These are phyloP conservation scores for Psephotus haematonotus DNA, from an alignment of 2,113 vertebrate genomes.

Conservation along the genomic window DNA sequence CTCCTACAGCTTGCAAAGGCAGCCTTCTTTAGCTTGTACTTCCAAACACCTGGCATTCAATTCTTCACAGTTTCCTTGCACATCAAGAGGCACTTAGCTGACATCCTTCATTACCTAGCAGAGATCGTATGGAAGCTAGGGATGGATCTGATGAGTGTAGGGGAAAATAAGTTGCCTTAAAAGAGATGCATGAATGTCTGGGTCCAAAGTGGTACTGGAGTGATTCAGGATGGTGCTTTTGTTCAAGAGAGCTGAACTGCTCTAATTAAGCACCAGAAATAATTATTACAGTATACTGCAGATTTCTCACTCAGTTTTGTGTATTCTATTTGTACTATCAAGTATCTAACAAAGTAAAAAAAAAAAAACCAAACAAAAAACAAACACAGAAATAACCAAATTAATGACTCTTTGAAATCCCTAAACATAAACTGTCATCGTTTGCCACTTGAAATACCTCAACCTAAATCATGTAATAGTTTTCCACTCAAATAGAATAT, in stretches of 20 bases:
- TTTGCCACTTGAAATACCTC: background rate
- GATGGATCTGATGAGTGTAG: background rate
- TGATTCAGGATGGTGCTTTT: background rate
- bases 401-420: background rate
- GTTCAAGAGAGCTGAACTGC: background rate
- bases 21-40: background rate
- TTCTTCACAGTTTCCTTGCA: background rate
- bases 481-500: background rate
- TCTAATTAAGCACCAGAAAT: background rate
- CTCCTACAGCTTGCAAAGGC: background rate
- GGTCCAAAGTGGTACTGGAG: no score
- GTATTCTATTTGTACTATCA: background rate
- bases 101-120: background rate
- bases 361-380: background rate
- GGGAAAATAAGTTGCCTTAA: background rate
- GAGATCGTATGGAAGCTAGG: background rate
- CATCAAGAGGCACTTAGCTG: background rate
- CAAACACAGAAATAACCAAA: background rate
- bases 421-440: background rate
- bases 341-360: background rate
- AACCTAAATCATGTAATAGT: background rate
- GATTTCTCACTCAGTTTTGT: background rate
- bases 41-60: background rate
- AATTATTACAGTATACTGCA: background rate
- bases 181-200: background rate